Evolutionary conservation across 2,113 vertebrate genomes (phyloP), one percentile per base, ranked within the genome.

Genomic region (Xerus inauris): DNA sequence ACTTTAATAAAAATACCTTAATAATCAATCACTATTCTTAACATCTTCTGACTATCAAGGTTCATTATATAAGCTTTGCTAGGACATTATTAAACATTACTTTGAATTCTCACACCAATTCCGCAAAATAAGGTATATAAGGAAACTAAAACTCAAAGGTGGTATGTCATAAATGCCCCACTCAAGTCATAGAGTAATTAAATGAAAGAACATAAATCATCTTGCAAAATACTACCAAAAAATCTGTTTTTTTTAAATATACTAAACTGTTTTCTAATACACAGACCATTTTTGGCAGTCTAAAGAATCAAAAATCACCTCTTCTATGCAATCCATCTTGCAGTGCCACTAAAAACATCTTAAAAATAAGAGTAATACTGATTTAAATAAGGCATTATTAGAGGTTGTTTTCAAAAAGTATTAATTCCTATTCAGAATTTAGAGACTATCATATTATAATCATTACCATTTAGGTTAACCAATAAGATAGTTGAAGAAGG

Each of bases 61-160:
- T 75, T 59, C 49, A 65, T n/a, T 89, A 83, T 5, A 24, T 59
- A 94, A 88, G 20, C 73, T 95, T 91, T 91, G 42, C 40, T 64
- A 90, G 22, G 77, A 85, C 24, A 84, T 81, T 77, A 80, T 35
- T 24, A 64, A 95, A 87, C 75, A 24, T 71, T 54, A 76, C 14
- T 93, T 71, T 67, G 20, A 62, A 62, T 84, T 81, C 35, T 65
- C 79, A 87, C 12, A 86, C 8, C 54, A 90, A 73, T 45, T 71
- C 75, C 76, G 81, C 64, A 94, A 76, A 89, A 67, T 89, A 82
- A 81, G 28, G 28, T 8, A 89, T 13, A 79, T 26, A 13, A 77
- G 20, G 19, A 85, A 87, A 93, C 16, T 54, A 47, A 22, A 24
- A 4, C 14, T 71, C 73, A 82, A 59, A 89, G 24, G 86, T 6